Evolutionary conservation across 2,888 invertebrate genomes (phyloP), one percentile per base, ranked within the genome.

Genomic region (Noctua fimbriata): DNA sequence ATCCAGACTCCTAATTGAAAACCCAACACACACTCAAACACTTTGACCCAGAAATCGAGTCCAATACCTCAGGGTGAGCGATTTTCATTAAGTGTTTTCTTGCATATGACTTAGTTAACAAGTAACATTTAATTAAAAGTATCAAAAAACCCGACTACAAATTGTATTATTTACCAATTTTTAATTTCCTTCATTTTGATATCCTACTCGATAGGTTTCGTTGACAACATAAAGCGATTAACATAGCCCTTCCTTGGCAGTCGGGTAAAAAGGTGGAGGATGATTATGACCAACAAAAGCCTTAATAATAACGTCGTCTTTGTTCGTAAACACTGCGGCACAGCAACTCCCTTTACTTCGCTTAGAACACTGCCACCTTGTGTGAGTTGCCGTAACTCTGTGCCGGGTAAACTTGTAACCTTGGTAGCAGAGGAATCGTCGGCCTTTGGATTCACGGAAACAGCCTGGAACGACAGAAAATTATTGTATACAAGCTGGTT

Each of bases 241-340:
- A 36, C 36, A 36, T 36, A 47, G 14, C 47, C 18, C 58, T 14
- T 28, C 36, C 36, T 36, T 36, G 36, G 36, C 36, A 36, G 36
- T 36, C 36, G 28, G 7, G 6, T 28, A 0, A 60, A 28, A 60
- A 9, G 49, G 58, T 72, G 69, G 60, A 1, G 21, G 55, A 41
- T 82, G 78, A 58, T 83, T 83, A 58, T 83, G 84, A 1, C 1
- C 49, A 5, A 71, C 63, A 52, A 69, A 75, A 10, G 14, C 69
- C 28, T 73, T 89, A 80, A 73, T 82, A 21, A 88, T 49, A 6
- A 85, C 76, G 55, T 88, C 81, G 0, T 81, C 73, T 0, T 81
- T 18, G 0, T 89, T 92, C 74, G 86, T 89, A n/a, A 44, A 74
- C 0, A 92, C 55, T 3, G 84, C 84, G 6, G 84, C 85, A 1